These are phyloP conservation scores for Danio tinwini DNA, from an alignment of 2,797 vertebrate species.

Conservation along the genomic window DNA sequence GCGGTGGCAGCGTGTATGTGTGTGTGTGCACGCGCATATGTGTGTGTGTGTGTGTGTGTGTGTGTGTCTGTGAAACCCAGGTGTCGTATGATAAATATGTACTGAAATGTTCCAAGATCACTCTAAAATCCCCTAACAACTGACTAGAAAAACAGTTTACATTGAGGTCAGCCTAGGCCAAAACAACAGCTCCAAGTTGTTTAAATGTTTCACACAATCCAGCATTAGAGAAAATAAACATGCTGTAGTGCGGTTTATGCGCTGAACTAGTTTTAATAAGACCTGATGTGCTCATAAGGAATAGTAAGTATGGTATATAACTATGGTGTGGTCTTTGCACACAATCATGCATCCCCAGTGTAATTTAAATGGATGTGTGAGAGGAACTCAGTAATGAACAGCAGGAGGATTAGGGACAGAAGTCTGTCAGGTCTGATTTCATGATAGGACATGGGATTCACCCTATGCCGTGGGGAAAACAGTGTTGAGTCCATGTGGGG, in stretches of 20 bases:
- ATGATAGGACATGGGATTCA: conserved; percentile 48
- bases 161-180: conserved; percentile 24
- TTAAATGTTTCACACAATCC: conserved; percentile 41
- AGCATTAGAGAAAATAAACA: conserved; percentile 39
- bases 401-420: conserved; percentile 36
- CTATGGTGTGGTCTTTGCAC: conserved; percentile 8
- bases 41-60: too few relatives aligned
- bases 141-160: conserved; percentile 43
- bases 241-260: conserved; percentile 19
- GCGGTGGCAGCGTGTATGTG: not conserved
- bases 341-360: not conserved
- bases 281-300: conserved; percentile 1
- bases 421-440: conserved; percentile 46
- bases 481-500: conserved; percentile 23
- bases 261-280: conserved; percentile 24
- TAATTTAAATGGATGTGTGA: conserved; percentile 18
- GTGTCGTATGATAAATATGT: conserved; percentile 43
- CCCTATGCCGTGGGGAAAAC: conserved; percentile 6
- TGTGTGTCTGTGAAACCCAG: conserved; percentile 20
- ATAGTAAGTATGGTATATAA: too few relatives aligned
- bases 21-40: conserved; percentile 8
- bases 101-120: conserved; percentile 38
- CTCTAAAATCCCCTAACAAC: conserved; percentile 42
- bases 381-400: conserved; percentile 9
- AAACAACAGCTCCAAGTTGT: conserved; percentile 45